Evolutionary conservation across 2,888 invertebrate genomes (phyloP).

Genomic region (Ophonus ardosiacus): DNA sequence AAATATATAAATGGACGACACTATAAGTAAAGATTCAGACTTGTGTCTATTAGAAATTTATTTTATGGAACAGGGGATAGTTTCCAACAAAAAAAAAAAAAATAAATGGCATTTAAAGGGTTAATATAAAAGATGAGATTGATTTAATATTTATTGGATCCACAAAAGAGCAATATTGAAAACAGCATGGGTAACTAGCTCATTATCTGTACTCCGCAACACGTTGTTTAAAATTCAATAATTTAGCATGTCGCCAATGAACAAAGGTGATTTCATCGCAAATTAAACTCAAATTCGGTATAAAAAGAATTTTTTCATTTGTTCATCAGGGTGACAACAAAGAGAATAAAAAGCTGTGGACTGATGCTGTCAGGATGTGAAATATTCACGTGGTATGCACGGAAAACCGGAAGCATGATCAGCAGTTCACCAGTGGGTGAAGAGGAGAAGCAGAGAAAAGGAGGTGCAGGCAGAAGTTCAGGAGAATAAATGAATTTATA

Average conservation of each 20-base stretch:
- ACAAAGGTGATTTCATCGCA: background rate
- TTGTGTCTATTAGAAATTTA: too few species aligned
- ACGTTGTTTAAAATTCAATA: background rate
- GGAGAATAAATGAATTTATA: conserved; percentile 43
- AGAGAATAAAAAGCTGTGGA: conserved; percentile 9
- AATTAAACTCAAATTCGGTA: background rate
- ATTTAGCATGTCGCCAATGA: background rate
- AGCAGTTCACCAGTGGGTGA: background rate
- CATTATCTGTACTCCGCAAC: background rate
- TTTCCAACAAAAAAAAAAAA: too few species aligned
- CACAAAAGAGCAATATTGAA: background rate
- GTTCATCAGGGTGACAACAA: conserved; percentile 2
- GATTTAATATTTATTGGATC: too few species aligned
- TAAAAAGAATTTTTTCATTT: conserved; percentile 21
- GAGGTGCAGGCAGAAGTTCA: background rate
- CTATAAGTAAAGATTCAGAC: too few species aligned
- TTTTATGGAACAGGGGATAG: too few species aligned
- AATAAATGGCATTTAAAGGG: too few species aligned
- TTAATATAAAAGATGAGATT: too few species aligned
- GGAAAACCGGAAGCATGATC: background rate
- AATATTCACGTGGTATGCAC: background rate
- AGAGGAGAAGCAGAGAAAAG: background rate
- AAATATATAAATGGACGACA: too few species aligned
- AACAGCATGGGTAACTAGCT: background rate
- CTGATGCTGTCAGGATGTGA: background rate